Conservation (phyloP, 53 echinoderm and acorn worm species). For the Echinometra lucunter region DNA sequence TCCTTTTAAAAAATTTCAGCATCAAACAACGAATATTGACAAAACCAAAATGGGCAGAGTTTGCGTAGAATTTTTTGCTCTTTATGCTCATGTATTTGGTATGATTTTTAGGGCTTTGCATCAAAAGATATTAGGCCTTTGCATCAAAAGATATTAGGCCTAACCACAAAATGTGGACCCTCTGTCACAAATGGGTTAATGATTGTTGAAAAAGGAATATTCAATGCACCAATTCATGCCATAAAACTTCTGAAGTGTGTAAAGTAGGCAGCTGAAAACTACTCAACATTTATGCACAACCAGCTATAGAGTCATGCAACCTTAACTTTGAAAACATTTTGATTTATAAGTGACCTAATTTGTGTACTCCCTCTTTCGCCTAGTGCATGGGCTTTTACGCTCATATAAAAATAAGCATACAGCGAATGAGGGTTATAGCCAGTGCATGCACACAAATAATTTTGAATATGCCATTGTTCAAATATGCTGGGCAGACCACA, state of each 20-base stretch:
- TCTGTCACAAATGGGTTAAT: too few species aligned
- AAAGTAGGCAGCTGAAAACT: neutral
- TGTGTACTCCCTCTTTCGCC: neutral
- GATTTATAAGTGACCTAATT: neutral
- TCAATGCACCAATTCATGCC: neutral
- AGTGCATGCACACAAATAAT: neutral
- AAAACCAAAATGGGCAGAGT: too few species aligned
- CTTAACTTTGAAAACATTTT: neutral
- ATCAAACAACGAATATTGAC: too few species aligned
- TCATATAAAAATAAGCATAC: neutral
- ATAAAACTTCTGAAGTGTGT: neutral
- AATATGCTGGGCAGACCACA: too few species aligned
- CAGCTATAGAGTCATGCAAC: slow-evolving; percentile 15
- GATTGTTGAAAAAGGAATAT: neutral
- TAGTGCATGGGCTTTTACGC: neutral
- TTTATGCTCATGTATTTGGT: too few species aligned
- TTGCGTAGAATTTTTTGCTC: too few species aligned
- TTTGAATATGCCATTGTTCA: too few species aligned
- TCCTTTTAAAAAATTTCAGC: too few species aligned
- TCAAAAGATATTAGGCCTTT: too few species aligned
- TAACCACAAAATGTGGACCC: too few species aligned
- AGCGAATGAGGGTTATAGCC: neutral
- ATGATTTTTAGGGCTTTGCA: too few species aligned
- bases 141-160: too few species aligned
- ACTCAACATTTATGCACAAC: neutral